phyloP scores from a whole-genome alignment of 37 sponge, comb jelly and placozoan species.

The Ianthella basta region DNA sequence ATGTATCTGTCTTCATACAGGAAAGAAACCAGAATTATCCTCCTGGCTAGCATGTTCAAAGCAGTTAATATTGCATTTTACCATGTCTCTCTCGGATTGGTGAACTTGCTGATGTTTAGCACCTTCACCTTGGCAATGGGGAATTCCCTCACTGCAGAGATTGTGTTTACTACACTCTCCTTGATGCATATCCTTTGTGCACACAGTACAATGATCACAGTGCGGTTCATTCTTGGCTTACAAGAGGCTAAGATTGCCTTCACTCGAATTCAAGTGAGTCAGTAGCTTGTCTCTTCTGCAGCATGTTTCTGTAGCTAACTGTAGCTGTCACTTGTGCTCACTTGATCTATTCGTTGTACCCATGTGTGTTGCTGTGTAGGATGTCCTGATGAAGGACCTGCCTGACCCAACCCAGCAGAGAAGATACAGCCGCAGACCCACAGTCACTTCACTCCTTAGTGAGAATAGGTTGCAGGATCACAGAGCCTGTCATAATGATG shows the following conservation, averaged over 20 bases:
- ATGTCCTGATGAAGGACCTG: conserved; percentile 18
- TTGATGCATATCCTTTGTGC: neutral
- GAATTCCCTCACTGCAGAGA: conserved; percentile 45
- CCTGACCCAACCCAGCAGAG: conserved; percentile 13
- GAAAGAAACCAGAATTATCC: conserved; percentile 39
- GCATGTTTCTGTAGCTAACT: neutral
- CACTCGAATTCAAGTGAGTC: neutral
- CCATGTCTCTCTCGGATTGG: conserved; percentile 32
- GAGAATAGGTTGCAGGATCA: neutral
- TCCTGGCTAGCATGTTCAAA: conserved; percentile 42
- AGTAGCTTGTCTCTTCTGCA: neutral
- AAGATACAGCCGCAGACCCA: conserved; percentile 23
- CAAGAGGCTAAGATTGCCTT: conserved; percentile 4
- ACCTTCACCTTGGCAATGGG: conserved; percentile 22
- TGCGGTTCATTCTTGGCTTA: neutral
- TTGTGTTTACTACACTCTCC: conserved; percentile 67
- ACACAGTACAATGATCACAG: neutral
- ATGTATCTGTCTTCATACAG: conserved; percentile 41
- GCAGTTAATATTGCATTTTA: conserved; percentile 57
- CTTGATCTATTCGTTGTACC: too few species aligned
- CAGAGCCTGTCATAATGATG: neutral
- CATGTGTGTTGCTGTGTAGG: neutral
- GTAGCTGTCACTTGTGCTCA: conserved; percentile 33
- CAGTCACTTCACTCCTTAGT: neutral
- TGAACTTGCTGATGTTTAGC: conserved; percentile 48